Conservation (phyloP, 2,113 vertebrate species). For the Ancistrus triradiatus region DNA sequence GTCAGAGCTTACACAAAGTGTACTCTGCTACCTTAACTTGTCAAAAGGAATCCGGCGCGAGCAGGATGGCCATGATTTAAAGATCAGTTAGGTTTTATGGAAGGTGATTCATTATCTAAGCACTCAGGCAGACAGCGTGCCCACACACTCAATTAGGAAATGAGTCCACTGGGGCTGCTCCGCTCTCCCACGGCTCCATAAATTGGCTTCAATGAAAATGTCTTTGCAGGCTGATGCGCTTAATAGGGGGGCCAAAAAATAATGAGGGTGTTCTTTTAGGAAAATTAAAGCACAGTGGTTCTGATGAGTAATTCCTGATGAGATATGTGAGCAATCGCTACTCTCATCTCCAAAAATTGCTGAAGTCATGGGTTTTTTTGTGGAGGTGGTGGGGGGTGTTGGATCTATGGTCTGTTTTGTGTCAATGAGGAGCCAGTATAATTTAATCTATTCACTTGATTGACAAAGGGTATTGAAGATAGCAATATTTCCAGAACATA, state of each 20-base stretch:
- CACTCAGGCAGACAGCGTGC: slow-evolving; percentile 19
- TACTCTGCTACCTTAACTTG: slow-evolving; percentile 7
- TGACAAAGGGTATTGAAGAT: neutral
- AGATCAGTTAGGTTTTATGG: slow-evolving; percentile 39
- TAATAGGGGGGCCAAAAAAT: slow-evolving; percentile 10
- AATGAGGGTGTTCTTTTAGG: slow-evolving; percentile 14
- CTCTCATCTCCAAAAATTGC: neutral
- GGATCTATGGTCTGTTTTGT: too few species aligned
- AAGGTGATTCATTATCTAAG: slow-evolving; percentile 28
- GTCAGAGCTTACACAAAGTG: slow-evolving; percentile 14
- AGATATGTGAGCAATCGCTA: neutral
- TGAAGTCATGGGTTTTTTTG: too few species aligned
- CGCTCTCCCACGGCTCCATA: slow-evolving; percentile 33
- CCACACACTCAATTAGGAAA: slow-evolving; percentile 43
- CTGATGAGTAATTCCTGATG: neutral
- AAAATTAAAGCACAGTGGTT: slow-evolving; percentile 13
- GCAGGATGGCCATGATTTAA: slow-evolving; percentile 32
- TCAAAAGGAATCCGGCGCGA: slow-evolving; percentile 18
- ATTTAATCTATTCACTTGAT: neutral
- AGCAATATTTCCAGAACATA: neutral
- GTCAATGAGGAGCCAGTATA: neutral
- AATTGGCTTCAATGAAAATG: slow-evolving; percentile 41
- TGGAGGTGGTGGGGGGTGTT: too few species aligned
- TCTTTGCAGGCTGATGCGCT: slow-evolving; percentile 39
- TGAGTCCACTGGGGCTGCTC: slow-evolving; percentile 32